A percentile compares a stretch with the other conserved stretches of the same genome.
phyloP scores from a whole-genome alignment of 2,797 vertebrate genomes.

The Rousettus madagascariensis region DNA sequence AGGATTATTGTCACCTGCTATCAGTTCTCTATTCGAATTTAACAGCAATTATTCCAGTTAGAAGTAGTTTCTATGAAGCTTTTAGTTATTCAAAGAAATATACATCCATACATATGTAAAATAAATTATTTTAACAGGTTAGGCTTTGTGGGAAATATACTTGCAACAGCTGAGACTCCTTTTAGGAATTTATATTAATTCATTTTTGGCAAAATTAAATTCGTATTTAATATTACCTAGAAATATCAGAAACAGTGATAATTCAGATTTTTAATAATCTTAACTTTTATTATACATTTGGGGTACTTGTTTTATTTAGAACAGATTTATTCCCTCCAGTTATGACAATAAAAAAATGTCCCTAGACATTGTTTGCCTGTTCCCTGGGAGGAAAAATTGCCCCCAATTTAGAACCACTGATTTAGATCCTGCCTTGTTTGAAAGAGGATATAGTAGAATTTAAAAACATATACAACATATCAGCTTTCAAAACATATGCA shows the following conservation, averaged over 20 bases:
- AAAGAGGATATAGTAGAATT: neutral
- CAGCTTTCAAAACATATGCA: neutral
- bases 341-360: neutral
- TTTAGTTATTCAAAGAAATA: neutral
- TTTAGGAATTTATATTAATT: neutral
- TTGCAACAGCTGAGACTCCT: neutral
- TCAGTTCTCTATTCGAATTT: neutral
- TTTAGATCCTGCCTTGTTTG: neutral
- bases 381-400: rapidly evolving
- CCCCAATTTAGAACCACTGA: neutral
- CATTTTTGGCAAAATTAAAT: neutral
- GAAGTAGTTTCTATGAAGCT: neutral
- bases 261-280: neutral
- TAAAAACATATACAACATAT: neutral
- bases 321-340: neutral
- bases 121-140: neutral
- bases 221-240: neutral
- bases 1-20: neutral
- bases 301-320: neutral
- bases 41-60: neutral
- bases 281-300: neutral
- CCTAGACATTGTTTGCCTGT: neutral
- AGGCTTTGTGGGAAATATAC: neutral
- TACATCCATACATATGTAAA: neutral
- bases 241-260: neutral